Conservation (phyloP, 2,888 invertebrate genomes). For the Dryobota labecula region DNA sequence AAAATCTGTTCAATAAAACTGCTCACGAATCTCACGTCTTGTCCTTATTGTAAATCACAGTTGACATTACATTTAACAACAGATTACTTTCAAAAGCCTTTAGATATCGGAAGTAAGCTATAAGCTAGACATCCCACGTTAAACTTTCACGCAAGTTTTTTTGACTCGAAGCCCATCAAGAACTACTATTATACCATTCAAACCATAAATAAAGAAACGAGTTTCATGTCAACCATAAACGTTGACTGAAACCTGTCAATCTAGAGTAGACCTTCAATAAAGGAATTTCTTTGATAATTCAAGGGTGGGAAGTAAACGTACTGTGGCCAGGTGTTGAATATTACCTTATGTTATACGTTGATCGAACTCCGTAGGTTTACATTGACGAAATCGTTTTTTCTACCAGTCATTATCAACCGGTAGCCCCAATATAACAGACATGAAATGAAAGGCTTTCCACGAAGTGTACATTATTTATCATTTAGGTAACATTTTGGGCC, state of each 20-base stretch:
- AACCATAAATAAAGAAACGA: constrained; percentile 34
- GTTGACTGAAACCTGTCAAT: constrained; percentile 40
- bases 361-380: constrained; percentile 34
- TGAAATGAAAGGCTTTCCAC: constrained; percentile 44
- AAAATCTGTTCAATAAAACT: constrained; percentile 10
- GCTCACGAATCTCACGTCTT: neutral
- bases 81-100: neutral
- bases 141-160: constrained; percentile 24
- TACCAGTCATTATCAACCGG: constrained; percentile 19
- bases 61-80: neutral
- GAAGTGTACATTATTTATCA: constrained; percentile 47
- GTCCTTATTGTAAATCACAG: neutral
- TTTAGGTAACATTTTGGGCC: constrained; percentile 18
- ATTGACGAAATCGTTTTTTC: constrained; percentile 24
- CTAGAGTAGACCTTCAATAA: constrained; percentile 28
- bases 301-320: constrained; percentile 42
- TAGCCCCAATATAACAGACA: constrained; percentile 22
- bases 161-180: constrained; percentile 19
- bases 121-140: constrained; percentile 11
- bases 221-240: constrained; percentile 30
- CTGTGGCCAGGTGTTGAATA: constrained; percentile 5
- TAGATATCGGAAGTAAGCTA: neutral
- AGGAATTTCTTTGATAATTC: constrained; percentile 25
- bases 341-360: constrained; percentile 37
- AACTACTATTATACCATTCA: constrained; percentile 35